Evolutionary conservation across 2,797 vertebrate species (phyloP).

Genomic region (Halcyon leucocephala): DNA sequence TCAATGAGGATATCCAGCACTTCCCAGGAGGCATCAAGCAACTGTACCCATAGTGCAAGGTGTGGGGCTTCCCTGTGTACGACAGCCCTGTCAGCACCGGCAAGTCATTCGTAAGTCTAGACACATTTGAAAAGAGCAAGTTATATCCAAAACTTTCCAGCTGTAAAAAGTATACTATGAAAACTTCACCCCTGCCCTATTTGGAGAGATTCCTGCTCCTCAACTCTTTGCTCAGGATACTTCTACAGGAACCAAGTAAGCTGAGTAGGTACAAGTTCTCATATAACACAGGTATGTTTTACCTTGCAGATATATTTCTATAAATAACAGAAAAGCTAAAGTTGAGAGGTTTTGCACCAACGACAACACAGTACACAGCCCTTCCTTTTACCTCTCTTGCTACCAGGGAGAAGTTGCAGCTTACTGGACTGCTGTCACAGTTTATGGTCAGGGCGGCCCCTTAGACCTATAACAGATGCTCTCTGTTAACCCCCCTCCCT

Average conservation of each 20-base stretch:
- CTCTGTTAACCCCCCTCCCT: too few relatives aligned
- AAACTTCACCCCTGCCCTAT: not conserved
- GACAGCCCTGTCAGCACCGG: not conserved
- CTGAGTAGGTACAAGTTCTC: not conserved
- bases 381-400: not conserved
- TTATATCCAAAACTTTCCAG: not conserved
- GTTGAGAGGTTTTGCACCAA: not conserved
- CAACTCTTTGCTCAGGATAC: not conserved
- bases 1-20: not conserved
- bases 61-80: rapidly evolving
- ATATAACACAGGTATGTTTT: not conserved
- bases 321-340: not conserved
- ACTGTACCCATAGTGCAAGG: rapidly evolving
- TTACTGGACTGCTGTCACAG: not conserved
- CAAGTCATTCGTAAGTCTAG: not conserved
- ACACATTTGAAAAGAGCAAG: not conserved
- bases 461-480: too few relatives aligned
- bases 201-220: not conserved
- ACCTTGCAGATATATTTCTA: not conserved
- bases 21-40: not conserved
- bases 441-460: too few relatives aligned
- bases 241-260: not conserved
- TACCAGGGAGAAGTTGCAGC: not conserved
- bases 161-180: not conserved
- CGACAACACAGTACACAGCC: not conserved